These are phyloP conservation scores for Odobenus rosmarus DNA, from an alignment of 2,113 vertebrate species.

Conservation along the genomic window DNA sequence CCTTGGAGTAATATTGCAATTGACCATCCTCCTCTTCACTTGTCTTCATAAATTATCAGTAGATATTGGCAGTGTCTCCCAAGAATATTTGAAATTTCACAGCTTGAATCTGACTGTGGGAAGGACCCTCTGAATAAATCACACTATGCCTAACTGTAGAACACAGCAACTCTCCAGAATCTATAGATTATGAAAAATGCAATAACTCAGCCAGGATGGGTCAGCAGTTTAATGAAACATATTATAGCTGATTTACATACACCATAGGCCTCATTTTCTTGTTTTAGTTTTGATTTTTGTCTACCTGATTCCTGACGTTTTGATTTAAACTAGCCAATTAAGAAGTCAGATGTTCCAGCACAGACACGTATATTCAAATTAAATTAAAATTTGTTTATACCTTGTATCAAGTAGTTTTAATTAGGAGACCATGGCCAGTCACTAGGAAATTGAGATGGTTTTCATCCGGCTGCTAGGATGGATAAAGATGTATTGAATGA, in stretches of 20 bases:
- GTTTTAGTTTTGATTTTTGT: not conserved
- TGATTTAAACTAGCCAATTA: not conserved
- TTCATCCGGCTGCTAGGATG: not conserved
- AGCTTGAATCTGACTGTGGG: not conserved
- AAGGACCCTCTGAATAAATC: not conserved
- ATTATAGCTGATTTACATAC: not conserved
- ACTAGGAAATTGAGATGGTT: not conserved
- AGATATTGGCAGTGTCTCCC: not conserved
- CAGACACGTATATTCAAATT: not conserved
- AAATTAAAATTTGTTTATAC: not conserved
- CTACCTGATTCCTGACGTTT: not conserved
- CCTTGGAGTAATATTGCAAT: not conserved
- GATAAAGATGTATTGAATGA: not conserved
- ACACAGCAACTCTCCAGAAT: not conserved
- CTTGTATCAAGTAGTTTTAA: not conserved
- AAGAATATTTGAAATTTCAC: not conserved
- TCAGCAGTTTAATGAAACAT: not conserved
- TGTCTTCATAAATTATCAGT: too few relatives aligned
- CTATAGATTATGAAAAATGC: not conserved
- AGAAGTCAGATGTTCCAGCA: not conserved
- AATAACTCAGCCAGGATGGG: not conserved
- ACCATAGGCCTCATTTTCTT: not conserved
- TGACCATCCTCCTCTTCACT: not conserved
- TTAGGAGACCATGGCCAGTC: not conserved
- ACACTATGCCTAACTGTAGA: not conserved